Evolutionary conservation across 1,140 invertebrate genomes (phyloP).

Genomic region (Tetragnatha versicolor): DNA sequence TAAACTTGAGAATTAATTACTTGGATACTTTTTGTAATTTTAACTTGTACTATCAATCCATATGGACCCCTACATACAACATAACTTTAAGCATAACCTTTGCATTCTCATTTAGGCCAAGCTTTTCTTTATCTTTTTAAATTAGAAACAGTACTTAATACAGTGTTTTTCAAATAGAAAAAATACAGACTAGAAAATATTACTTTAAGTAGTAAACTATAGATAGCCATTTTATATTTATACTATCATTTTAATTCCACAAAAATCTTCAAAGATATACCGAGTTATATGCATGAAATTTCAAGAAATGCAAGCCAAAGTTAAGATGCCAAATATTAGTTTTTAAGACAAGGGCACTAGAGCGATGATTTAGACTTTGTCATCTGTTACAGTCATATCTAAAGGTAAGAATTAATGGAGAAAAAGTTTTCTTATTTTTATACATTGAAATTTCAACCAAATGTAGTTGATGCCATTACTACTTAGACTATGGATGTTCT

Average conservation of each 20-base stretch:
- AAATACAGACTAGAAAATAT: too few relatives aligned
- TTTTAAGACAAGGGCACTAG: conserved; percentile 18
- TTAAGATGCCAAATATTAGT: neutral
- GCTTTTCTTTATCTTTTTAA: neutral
- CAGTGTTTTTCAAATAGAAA: too few relatives aligned
- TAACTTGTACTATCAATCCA: neutral
- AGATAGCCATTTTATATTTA: too few relatives aligned
- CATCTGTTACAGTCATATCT: conserved; percentile 37
- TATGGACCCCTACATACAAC: too few relatives aligned
- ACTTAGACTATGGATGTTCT: conserved; percentile 13
- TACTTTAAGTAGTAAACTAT: too few relatives aligned
- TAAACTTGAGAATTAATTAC: neutral
- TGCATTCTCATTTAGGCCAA: neutral
- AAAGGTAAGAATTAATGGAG: neutral
- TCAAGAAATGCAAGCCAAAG: neutral
- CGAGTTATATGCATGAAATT: too few relatives aligned
- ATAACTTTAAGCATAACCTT: neutral
- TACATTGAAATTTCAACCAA: conserved; percentile 24
- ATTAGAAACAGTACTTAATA: too few relatives aligned
- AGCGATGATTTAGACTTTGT: conserved; percentile 7
- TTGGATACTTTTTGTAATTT: neutral
- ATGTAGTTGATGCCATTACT: neutral
- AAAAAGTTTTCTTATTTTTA: conserved; percentile 43
- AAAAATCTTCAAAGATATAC: too few relatives aligned
- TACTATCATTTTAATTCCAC: too few relatives aligned